A percentile compares a stretch with the other conserved stretches of the same genome.
Evolutionary conservation across 1,140 invertebrate genomes (phyloP).

Genomic region (Penaeus chinensis): DNA sequence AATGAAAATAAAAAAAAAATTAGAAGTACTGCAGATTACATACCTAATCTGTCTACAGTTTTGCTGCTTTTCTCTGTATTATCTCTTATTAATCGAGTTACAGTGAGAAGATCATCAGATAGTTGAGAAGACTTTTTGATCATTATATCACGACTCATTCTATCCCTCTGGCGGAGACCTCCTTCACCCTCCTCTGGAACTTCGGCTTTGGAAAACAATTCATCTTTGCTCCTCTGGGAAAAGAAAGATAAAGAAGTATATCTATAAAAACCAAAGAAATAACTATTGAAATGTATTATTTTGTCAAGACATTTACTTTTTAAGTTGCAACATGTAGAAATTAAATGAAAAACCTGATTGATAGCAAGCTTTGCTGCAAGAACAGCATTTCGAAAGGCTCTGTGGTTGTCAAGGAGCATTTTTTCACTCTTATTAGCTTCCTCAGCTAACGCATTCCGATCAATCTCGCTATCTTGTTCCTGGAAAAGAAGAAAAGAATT

Average conservation of each 20-base stretch:
- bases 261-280: background rate
- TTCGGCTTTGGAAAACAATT: conserved; percentile 36
- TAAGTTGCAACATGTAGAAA: background rate
- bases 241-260: background rate
- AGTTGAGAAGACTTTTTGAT: conserved; percentile 59
- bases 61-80: conserved; percentile 61
- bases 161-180: conserved; percentile 18
- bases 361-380: conserved; percentile 56
- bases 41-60: conserved; percentile 60
- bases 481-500: background rate
- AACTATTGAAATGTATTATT: no score
- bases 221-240: conserved; percentile 60
- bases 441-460: conserved; percentile 17
- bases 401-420: conserved; percentile 57
- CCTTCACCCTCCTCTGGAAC: background rate
- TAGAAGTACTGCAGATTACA: background rate
- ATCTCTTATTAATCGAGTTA: conserved; percentile 59
- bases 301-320: background rate
- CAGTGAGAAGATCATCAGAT: conserved; percentile 54
- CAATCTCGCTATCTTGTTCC: conserved; percentile 52
- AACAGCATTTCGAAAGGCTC: conserved; percentile 56
- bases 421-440: conserved; percentile 54
- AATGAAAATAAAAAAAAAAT: background rate
- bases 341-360: conserved; percentile 43
- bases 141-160: conserved; percentile 51